phyloP scores from a whole-genome alignment of 2,113 vertebrate genomes.

The Piliocolobus tephrosceles region DNA sequence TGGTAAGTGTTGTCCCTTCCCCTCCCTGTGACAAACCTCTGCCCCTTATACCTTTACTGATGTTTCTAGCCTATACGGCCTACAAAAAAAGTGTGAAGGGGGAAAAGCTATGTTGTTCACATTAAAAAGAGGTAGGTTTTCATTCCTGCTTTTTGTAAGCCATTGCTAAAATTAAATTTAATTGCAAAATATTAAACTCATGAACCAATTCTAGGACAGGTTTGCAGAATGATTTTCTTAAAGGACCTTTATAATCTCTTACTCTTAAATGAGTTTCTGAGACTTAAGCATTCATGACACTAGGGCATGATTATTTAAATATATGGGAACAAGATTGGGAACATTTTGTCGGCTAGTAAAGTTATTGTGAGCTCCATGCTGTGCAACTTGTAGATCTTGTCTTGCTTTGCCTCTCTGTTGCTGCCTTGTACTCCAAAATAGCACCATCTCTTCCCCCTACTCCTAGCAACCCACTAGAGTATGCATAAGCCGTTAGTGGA shows the following conservation, averaged over 20 bases:
- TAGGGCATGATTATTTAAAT: neutral
- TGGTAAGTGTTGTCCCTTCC: neutral
- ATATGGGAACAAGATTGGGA: neutral
- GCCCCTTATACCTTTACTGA: neutral
- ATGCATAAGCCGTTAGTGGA: neutral
- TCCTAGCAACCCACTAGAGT: neutral
- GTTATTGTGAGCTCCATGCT: neutral
- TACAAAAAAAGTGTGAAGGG: neutral
- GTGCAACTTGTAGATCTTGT: neutral
- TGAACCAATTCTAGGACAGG: neutral
- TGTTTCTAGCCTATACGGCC: neutral
- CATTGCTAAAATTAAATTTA: constrained; percentile 42
- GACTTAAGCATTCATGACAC: neutral
- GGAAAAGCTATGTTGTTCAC: neutral
- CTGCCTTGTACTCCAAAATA: neutral
- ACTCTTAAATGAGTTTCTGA: no score
- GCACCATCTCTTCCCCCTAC: neutral
- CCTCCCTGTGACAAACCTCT: neutral
- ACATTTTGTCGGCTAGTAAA: neutral
- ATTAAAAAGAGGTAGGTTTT: neutral
- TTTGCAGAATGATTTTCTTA: neutral
- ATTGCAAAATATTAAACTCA: neutral
- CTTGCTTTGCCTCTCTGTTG: neutral
- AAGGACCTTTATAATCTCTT: no score
- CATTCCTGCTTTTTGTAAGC: neutral